phyloP scores from a whole-genome alignment of 2,888 invertebrate species.

The Agonopterix heracliana region DNA sequence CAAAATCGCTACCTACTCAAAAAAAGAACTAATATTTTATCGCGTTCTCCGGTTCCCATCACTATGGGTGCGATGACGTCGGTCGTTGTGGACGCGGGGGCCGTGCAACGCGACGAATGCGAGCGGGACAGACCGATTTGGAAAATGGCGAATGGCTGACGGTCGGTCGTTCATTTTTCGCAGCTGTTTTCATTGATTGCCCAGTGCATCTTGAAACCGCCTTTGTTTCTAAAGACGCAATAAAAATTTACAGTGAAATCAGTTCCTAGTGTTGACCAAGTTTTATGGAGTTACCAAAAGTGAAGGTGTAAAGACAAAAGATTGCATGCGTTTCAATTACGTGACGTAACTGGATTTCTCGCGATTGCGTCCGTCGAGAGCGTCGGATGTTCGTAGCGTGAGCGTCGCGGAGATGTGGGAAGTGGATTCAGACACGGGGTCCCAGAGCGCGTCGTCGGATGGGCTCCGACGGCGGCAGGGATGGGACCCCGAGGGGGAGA shows the following conservation, averaged over 20 bases:
- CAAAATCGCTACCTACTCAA: too few relatives aligned
- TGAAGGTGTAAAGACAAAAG: conserved; percentile 4
- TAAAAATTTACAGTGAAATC: background rate
- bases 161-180: conserved; percentile 21
- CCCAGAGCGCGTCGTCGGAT: conserved; percentile 64
- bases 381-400: conserved; percentile 9
- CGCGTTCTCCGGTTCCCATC: too few relatives aligned
- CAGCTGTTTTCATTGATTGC: conserved; percentile 31
- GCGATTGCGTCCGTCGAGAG: conserved; percentile 24
- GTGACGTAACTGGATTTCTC: conserved; percentile 67
- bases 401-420: conserved; percentile 62
- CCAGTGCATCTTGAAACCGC: conserved; percentile 2
- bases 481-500: conserved; percentile 71
- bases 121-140: conserved; percentile 21
- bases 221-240: conserved; percentile 2
- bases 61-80: too few relatives aligned
- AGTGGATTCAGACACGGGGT: conserved; percentile 62
- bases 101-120: background rate
- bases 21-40: too few relatives aligned
- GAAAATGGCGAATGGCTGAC: conserved; percentile 15
- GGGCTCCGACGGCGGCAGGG: conserved; percentile 68
- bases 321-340: conserved; percentile 19
- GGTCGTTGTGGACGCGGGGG: background rate
- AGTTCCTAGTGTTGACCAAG: background rate
- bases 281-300: background rate